Evolutionary conservation across 1,140 invertebrate genomes (phyloP).

Genomic region (Apis laboriosa): DNA sequence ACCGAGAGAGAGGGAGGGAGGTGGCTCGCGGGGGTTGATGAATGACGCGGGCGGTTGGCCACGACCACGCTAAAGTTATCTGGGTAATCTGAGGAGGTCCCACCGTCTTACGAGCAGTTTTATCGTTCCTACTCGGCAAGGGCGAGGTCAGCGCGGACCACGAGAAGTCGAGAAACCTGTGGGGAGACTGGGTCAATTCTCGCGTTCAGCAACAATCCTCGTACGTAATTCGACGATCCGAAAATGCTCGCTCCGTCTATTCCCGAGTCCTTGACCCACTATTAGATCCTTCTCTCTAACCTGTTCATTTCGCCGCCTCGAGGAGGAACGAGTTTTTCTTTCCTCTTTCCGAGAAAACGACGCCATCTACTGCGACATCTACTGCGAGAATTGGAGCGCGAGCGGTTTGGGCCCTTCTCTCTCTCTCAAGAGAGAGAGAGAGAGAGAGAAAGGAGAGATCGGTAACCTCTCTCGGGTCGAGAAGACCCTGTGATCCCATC

Average conservation of each 20-base stretch:
- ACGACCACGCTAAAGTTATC: constrained; percentile 77
- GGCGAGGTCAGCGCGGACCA: constrained; percentile 74
- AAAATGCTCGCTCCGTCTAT: background rate
- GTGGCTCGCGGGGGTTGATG: constrained; percentile 71
- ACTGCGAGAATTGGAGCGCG: background rate
- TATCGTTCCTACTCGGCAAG: constrained; percentile 71
- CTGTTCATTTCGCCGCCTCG: constrained; percentile 11
- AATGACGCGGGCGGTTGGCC: constrained; percentile 75
- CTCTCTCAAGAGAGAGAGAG: background rate
- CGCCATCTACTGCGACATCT: constrained; percentile 63
- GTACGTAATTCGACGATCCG: too few relatives aligned
- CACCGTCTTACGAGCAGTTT: constrained; percentile 70
- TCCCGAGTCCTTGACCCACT: constrained; percentile 74
- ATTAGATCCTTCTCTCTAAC: background rate
- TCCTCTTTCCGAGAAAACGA: background rate
- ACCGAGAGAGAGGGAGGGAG: background rate
- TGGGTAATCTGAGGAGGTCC: constrained; percentile 77
- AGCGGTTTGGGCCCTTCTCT: too few relatives aligned
- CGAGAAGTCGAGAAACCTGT: constrained; percentile 51
- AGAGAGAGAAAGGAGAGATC: background rate
- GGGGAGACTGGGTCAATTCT: constrained; percentile 73
- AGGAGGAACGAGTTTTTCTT: too few relatives aligned
- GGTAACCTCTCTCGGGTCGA: too few relatives aligned
- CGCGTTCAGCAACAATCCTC: background rate
- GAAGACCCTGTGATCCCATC: background rate